Conservation (phyloP, 1,140 invertebrate genomes). For the Drosophila suzukii region DNA sequence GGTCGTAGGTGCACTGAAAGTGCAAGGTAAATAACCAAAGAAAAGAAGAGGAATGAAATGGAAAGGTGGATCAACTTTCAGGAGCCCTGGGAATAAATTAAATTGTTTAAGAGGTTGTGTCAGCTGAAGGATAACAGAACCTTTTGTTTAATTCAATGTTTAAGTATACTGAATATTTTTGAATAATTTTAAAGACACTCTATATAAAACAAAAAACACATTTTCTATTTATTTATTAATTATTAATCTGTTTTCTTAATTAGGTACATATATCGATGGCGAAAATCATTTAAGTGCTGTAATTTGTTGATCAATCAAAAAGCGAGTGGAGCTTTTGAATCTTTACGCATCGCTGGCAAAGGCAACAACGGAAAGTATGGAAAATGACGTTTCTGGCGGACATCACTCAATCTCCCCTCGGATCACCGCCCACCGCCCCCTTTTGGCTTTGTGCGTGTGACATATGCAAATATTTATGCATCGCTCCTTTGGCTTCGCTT, state of each 20-base stretch:
- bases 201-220: no score
- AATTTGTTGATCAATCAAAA: constrained; percentile 56
- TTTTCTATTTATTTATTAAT: constrained; percentile 3
- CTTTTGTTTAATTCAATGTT: no score
- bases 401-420: constrained; percentile 26
- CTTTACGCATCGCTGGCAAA: constrained; percentile 21
- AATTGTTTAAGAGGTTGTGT: not conserved
- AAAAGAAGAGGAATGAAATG: not conserved
- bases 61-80: not conserved
- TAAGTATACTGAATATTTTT: not conserved
- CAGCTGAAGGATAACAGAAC: not conserved
- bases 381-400: constrained; percentile 24
- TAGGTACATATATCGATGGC: constrained; percentile 18
- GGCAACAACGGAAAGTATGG: constrained; percentile 6
- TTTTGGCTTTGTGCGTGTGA: constrained; percentile 58
- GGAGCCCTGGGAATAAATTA: not conserved
- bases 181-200: not conserved
- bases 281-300: constrained; percentile 30
- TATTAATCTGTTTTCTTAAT: constrained; percentile 26
- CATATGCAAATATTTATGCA: constrained; percentile 64
- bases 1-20: constrained; percentile 24
- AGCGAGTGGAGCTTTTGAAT: constrained; percentile 17
- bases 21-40: constrained; percentile 35
- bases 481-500: constrained; percentile 29
- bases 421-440: constrained; percentile 4